These are phyloP conservation scores for Myotis davidii DNA, from an alignment of 2,113 vertebrate species.

Conservation along the genomic window DNA sequence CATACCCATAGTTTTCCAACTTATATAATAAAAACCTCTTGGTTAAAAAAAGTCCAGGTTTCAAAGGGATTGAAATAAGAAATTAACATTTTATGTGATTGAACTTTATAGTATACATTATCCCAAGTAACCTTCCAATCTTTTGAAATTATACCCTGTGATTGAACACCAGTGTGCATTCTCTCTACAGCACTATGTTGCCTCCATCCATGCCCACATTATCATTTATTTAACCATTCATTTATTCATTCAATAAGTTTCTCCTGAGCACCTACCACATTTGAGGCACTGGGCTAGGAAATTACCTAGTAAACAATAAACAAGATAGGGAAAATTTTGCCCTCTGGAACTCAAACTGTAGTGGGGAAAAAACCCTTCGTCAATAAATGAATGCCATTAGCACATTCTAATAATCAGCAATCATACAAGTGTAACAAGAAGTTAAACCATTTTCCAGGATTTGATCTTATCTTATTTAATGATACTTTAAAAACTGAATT, in stretches of 20 bases:
- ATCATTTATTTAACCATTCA: not conserved
- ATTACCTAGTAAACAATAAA: slow-evolving; percentile 31
- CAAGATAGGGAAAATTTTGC: not conserved
- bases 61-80: not conserved
- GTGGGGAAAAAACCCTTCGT: not conserved
- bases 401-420: not conserved
- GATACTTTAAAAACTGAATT: slow-evolving; percentile 18
- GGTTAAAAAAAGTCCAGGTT: not conserved
- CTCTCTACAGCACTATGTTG: not conserved
- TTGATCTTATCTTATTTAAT: not conserved
- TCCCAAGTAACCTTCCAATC: slow-evolving; percentile 1
- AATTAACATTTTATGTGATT: slow-evolving; percentile 22
- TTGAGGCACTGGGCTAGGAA: not conserved
- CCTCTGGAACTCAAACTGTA: not conserved
- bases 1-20: not conserved
- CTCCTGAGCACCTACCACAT: slow-evolving; percentile 6
- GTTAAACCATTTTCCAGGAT: not conserved
- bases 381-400: slow-evolving; percentile 32
- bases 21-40: slow-evolving; percentile 38
- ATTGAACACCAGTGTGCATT: not conserved
- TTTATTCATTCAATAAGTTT: not conserved
- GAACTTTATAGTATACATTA: slow-evolving; percentile 5
- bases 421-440: not conserved
- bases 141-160: not conserved
- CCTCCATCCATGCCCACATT: not conserved